Evolutionary conservation across 2,797 vertebrate species (phyloP), one percentile per base, ranked within the genome.

Genomic region (Phataginus tetradactyla): DNA sequence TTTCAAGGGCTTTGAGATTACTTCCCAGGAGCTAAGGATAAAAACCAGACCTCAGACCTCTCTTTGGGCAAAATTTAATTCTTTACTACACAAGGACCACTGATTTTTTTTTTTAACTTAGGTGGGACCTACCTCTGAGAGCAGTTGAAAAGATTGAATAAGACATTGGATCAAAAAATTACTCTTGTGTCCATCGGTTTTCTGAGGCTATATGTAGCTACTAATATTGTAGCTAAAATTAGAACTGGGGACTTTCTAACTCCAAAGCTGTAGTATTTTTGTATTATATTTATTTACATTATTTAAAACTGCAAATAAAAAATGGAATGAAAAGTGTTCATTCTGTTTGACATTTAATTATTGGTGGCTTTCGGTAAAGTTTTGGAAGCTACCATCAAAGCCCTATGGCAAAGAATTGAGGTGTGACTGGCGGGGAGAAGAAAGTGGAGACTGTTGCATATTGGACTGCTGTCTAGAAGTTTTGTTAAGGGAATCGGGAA

Each of bases 301-400:
- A 74, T 42, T 81, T 87, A 78, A 86, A 93, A 84, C 32, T 86
- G 25, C 53, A 96, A 53, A 59, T 79, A 55, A 74, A 88, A 61
- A 88, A 37, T 51, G 5, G 57, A 64, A 53, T 42, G 34, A 64
- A 37, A 83, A 39, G 2, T 71, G 17, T 78, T 27, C 61, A n/a
- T 93, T 84, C 32, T 68, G 1, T 87, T 68, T 85, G 23, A 51
- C 5, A 45, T 53, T 90, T 42, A 68, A n/a, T 61, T 55, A n/a
- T 63, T 32, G 59, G 10, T 74, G 45, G 39, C 34, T 88, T 92
- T 69, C 53, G 29, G 9, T 39, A n/a, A 51, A 57, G 59, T 71
- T n/a, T 57, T 51, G 29, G 49, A 74, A 53, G 68, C 68, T 63
- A 42, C 37, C 77, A 64, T n/a, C 29, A 32, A 49, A n/a, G 23